Percentiles rank a stretch among this genome's conserved stretches.
These are phyloP conservation scores for Athripsodes cinereus DNA, from an alignment of 2,888 invertebrate genomes.

Conservation along the genomic window DNA sequence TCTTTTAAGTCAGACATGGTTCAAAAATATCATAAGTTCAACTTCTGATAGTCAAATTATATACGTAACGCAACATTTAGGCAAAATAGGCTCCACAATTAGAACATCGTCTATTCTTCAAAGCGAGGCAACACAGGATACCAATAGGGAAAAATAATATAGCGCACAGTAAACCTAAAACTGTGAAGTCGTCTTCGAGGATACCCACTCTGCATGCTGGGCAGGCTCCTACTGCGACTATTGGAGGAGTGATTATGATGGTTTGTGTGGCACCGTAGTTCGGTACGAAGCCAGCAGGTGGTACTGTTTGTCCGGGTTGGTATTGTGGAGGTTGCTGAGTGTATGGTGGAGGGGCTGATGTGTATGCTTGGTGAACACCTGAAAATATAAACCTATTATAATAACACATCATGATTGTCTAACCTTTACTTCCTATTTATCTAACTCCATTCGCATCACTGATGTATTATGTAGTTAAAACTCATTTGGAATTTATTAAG, in stretches of 20 bases:
- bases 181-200: constrained; percentile 81
- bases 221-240: constrained; percentile 80
- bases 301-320: constrained; percentile 40
- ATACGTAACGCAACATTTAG: constrained; percentile 32
- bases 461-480: no score
- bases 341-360: constrained; percentile 26
- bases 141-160: constrained; percentile 84
- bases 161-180: constrained; percentile 76
- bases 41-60: no score
- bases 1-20: no score
- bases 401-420: no score
- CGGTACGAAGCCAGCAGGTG: constrained; percentile 38
- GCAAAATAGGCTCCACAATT: constrained; percentile 83
- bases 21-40: no score
- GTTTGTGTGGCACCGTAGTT: constrained; percentile 56
- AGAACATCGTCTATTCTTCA: constrained; percentile 78
- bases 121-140: constrained; percentile 76
- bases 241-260: constrained; percentile 62
- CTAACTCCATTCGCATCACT: no score
- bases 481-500: no score
- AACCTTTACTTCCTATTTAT: no score
- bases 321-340: constrained; percentile 51
- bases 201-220: constrained; percentile 85
- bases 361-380: constrained; percentile 31
- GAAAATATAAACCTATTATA: constrained; percentile 23